Evolutionary conservation across 2,888 invertebrate genomes (phyloP).

Genomic region (Ariolimax columbianus): DNA sequence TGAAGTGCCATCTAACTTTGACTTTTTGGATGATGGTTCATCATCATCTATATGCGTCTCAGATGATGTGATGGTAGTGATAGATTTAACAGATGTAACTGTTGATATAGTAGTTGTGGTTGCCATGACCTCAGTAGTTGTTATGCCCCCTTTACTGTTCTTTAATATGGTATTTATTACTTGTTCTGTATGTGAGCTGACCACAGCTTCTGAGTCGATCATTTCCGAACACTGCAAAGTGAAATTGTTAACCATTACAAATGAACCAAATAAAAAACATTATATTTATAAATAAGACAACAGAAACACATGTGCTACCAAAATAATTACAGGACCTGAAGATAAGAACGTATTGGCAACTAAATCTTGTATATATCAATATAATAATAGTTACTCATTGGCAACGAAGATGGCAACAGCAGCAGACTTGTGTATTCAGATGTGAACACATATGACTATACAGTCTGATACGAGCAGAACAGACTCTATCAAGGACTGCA

Average conservation of each 20-base stretch:
- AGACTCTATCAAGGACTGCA: no score
- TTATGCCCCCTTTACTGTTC: slow-evolving; percentile 22
- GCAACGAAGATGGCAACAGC: no score
- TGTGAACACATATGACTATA: no score
- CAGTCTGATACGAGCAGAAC: no score
- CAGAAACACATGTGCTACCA: no score
- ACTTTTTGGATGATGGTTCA: slow-evolving; percentile 60
- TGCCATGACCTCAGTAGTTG: slow-evolving; percentile 55
- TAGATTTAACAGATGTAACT: slow-evolving; percentile 51
- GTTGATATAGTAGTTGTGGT: slow-evolving; percentile 57
- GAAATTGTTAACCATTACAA: background rate
- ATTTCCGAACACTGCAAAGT: slow-evolving; percentile 31
- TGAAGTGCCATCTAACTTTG: slow-evolving; percentile 55
- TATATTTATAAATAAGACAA: background rate
- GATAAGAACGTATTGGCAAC: no score
- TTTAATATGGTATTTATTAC: slow-evolving; percentile 37
- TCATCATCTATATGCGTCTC: background rate
- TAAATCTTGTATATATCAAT: no score
- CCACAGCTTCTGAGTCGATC: slow-evolving; percentile 41
- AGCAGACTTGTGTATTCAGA: no score
- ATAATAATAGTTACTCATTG: no score
- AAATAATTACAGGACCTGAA: no score
- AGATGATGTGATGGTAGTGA: slow-evolving; percentile 58
- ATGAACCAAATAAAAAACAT: background rate
- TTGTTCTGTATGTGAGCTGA: slow-evolving; percentile 40